Percentiles rank a stretch among this genome's conserved stretches.
Conservation (phyloP, 2,888 invertebrate species). For the Synanthedon andrenaeformis region DNA sequence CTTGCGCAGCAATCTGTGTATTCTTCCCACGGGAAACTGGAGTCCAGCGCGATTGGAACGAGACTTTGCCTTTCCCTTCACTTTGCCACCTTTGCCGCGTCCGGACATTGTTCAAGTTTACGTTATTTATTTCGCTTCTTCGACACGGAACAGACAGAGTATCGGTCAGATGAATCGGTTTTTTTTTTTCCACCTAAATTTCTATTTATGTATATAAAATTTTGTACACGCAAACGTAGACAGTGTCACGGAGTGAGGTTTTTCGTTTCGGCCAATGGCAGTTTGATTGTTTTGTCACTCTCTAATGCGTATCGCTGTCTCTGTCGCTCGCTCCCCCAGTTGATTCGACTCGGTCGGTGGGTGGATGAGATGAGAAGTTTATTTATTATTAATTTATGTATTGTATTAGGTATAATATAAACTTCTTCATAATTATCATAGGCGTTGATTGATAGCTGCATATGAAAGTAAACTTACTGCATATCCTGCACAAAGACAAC, state of each 20-base stretch:
- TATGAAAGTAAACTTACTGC: too few relatives aligned
- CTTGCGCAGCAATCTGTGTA: conserved; percentile 70
- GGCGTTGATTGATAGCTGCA: too few relatives aligned
- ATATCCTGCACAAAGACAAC: too few relatives aligned
- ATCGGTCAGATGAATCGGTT: background rate
- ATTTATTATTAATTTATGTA: too few relatives aligned
- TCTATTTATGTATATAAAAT: background rate
- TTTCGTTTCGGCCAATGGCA: background rate
- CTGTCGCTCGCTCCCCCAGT: too few relatives aligned
- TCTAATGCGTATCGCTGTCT: too few relatives aligned
- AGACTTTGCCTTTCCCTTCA: conserved; percentile 51
- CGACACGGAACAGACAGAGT: background rate
- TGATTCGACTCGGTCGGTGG: too few relatives aligned
- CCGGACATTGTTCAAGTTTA: conserved; percentile 9
- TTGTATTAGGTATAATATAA: too few relatives aligned
- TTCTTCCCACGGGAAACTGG: conserved; percentile 71
- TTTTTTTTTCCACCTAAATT: background rate
- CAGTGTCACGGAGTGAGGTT: background rate
- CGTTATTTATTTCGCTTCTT: background rate
- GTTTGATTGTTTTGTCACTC: background rate
- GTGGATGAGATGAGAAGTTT: too few relatives aligned
- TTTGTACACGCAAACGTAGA: background rate
- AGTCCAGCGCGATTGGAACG: conserved; percentile 71
- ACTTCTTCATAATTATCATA: too few relatives aligned
- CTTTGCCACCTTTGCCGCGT: conserved; percentile 36